Evolutionary conservation across 2,888 invertebrate genomes (phyloP), one percentile per base, ranked within the genome.

Genomic region (Sisyra terminalis): DNA sequence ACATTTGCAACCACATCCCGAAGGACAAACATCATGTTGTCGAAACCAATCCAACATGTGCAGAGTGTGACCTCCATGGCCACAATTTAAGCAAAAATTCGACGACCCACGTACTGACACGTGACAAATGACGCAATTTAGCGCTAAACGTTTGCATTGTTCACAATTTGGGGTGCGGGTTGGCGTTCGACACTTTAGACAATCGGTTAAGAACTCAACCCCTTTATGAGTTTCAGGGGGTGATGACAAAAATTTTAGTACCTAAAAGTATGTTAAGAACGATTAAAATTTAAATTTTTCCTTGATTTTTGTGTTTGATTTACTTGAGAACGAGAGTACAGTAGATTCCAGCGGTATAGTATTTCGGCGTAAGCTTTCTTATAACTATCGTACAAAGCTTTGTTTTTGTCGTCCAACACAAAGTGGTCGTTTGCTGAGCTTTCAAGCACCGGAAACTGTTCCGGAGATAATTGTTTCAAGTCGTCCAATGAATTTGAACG

Each of bases 1-100:
- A 59, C 94, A 96, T 49, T 71, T 70, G 62, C 96, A 96, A 17
- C 93, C 92, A 64, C 96, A 96, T 18, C 92, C 93, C 2, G 86
- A 79, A 0, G 94, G 86, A 54, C 96, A 96, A 6, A 78, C 68
- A 43, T 73, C 75, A 57, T 85, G 78, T 42, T 70, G 69, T 29
- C 70, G 61, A 59, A 85, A 84, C 94, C 94, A 94, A 42, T 78
- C 70, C 52, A 76, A 67, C 66, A 94, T 73, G 61, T 93, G 93
- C 39, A 67, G 62, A 2, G 83, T 76, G 61, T 96, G 94, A 0
- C 93, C 94, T 2, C 92, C 93, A 62, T 96, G 96, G 0, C 89
- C 89, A 64, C 96, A 96, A 47, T 78, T 70, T 42, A 85, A 67
- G 61, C 94, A 96, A 51, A 86, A 85, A 58, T 81, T 84, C 41